These are phyloP conservation scores for Pomatostomus ruficeps DNA, from an alignment of 2,113 vertebrate species.

Conservation along the genomic window DNA sequence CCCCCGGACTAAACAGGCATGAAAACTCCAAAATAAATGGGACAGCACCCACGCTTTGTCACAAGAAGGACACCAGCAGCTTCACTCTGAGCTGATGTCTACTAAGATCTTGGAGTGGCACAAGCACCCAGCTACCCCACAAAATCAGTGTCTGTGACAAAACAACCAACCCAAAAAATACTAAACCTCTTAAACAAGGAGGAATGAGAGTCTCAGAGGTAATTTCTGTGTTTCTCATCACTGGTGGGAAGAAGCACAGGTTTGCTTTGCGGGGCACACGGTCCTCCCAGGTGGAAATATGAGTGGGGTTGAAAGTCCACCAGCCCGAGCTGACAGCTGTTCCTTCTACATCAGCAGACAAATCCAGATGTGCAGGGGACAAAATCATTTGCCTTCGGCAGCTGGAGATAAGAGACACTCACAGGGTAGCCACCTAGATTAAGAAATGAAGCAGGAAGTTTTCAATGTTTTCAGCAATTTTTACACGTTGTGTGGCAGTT, in stretches of 20 bases:
- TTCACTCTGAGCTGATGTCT: neutral
- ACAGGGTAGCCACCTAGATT: neutral
- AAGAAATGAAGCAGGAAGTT: neutral
- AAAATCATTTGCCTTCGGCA: neutral
- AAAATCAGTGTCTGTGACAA: neutral
- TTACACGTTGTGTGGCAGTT: fast-evolving
- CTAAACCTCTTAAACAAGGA: neutral
- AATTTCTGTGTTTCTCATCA: neutral
- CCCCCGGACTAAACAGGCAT: fast-evolving
- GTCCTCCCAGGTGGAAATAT: neutral
- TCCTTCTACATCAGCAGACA: neutral
- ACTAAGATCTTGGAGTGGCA: neutral
- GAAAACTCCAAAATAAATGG: neutral
- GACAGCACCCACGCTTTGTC: neutral
- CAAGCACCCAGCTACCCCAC: neutral
- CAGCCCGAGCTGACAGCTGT: neutral
- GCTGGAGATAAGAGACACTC: neutral
- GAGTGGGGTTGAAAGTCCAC: neutral
- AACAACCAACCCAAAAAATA: neutral
- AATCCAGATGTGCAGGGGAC: neutral
- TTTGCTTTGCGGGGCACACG: neutral
- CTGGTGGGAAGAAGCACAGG: neutral
- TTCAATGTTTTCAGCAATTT: neutral
- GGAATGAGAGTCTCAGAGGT: neutral
- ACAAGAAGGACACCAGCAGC: neutral